Evolutionary conservation across 2,113 vertebrate genomes (phyloP), one percentile per base, ranked within the genome.

Genomic region (Rhodinocichla rosea): DNA sequence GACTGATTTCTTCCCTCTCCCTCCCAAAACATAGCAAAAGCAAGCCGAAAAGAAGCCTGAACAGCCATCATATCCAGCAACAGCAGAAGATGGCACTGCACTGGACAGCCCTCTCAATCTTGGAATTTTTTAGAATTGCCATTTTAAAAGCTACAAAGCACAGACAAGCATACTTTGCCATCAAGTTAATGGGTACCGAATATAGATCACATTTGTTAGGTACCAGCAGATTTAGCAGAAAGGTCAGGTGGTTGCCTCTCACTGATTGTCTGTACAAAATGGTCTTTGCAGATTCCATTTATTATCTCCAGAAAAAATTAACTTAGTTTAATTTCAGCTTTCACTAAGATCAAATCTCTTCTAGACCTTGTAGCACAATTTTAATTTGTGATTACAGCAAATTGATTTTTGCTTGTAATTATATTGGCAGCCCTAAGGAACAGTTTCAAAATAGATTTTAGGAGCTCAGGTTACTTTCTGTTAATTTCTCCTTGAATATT

Each of bases 11-110:
- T 75, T 50, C 64, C 30, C 32, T 49, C 28, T 76, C 39, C 10
- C 13, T 76, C 77, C 44, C 50, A 85, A 63, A 64, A 39, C 22
- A 62, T 6, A 69, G 14, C 14, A 81, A 87, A 89, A 5, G 4
- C 30, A 76, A 85, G 53, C 4, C 2, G 7, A 47, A 75, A 60
- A 52, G 47, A 57, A 77, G 67, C 22, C 45, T 35, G 7, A 64
- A 19, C 13, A 90, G 16, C 32, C 23, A 2, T 19, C n/a, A 35
- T 7, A 62, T 32, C 21, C 30, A 74, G 37, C 18, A 52, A 42
- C 0, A 62, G 69, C 1, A 0, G 70, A 77, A 81, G 22, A 77
- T 1, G 1, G 28, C n/a, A 60, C n/a, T 0, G 1, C 22, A 26
- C 7, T 2, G 1, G 47, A 59, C 22, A 74, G 50, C 27, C 73